Conservation (phyloP, 2,797 vertebrate species). For the Hydrophis major region DNA sequence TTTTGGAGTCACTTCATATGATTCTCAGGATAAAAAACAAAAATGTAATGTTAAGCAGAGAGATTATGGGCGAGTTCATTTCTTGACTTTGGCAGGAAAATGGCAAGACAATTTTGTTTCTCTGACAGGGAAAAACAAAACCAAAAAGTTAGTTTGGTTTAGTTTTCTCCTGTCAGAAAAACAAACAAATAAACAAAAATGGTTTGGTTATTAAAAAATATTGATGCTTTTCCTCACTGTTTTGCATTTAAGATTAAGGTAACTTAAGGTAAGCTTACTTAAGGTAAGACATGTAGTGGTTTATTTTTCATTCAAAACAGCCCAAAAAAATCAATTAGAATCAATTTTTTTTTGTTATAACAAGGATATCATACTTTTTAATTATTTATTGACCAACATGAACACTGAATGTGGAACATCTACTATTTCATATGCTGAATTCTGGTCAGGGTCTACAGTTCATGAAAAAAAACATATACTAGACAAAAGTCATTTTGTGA, state of each 20-base stretch:
- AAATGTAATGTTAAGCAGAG: slow-evolving; percentile 44
- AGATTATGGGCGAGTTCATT: slow-evolving; percentile 44
- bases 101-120: slow-evolving; percentile 36
- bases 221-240: slow-evolving; percentile 42
- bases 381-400: slow-evolving; percentile 28
- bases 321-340: slow-evolving; percentile 29
- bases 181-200: slow-evolving; percentile 18
- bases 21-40: slow-evolving; percentile 38
- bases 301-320: slow-evolving; percentile 38
- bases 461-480: slow-evolving; percentile 34
- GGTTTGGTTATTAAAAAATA: slow-evolving; percentile 27
- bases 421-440: slow-evolving; percentile 49
- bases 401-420: slow-evolving; percentile 40
- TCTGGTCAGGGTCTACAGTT: slow-evolving; percentile 10
- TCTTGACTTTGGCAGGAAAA: slow-evolving; percentile 53
- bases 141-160: neutral
- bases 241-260: slow-evolving; percentile 37
- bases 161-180: neutral
- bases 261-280: too few relatives aligned
- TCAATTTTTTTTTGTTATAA: slow-evolving; percentile 57
- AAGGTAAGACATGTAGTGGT: slow-evolving; percentile 42
- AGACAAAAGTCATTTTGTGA: slow-evolving; percentile 59
- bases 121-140: neutral
- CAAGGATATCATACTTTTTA: neutral
- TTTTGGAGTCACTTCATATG: slow-evolving; percentile 60